These are phyloP conservation scores for Mythimna ferrago DNA, from an alignment of 2,888 invertebrate species.

Conservation along the genomic window DNA sequence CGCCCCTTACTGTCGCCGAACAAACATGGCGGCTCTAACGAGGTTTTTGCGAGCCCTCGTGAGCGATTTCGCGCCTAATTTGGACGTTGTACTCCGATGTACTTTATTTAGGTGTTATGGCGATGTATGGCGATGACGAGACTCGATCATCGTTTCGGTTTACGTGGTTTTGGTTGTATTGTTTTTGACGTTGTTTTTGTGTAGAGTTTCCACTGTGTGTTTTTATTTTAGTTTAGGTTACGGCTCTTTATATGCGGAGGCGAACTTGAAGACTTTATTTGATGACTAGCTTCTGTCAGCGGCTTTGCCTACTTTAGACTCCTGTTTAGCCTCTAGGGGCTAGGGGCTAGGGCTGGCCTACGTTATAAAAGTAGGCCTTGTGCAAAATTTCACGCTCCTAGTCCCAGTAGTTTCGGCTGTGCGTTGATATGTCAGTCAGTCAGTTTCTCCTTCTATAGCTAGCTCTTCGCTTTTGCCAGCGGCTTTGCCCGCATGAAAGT, in stretches of 20 bases:
- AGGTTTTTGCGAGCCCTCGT: conserved; percentile 88
- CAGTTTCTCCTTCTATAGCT: too few relatives aligned
- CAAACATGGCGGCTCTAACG: conserved; percentile 90
- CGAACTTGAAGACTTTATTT: not conserved
- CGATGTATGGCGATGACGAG: conserved; percentile 53
- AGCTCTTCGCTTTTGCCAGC: too few relatives aligned
- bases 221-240: not conserved
- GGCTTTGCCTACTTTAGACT: too few relatives aligned
- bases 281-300: too few relatives aligned
- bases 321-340: too few relatives aligned
- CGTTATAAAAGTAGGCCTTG: too few relatives aligned
- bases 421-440: too few relatives aligned
- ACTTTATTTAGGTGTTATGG: conserved; percentile 74
- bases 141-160: conserved; percentile 41
- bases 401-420: too few relatives aligned
- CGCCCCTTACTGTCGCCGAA: conserved; percentile 88
- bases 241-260: too few relatives aligned
- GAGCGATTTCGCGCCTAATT: conserved; percentile 90
- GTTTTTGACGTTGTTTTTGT: conserved; percentile 10
- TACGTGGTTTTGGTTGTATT: conserved; percentile 17
- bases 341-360: too few relatives aligned
- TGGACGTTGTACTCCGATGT: conserved; percentile 77
- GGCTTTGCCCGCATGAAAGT: too few relatives aligned
- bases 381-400: too few relatives aligned
- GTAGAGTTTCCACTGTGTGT: conserved; percentile 6